Base-by-base conservation (phyloP, 2,797 vertebrate species). In the Garrulus glandarius region DNA sequence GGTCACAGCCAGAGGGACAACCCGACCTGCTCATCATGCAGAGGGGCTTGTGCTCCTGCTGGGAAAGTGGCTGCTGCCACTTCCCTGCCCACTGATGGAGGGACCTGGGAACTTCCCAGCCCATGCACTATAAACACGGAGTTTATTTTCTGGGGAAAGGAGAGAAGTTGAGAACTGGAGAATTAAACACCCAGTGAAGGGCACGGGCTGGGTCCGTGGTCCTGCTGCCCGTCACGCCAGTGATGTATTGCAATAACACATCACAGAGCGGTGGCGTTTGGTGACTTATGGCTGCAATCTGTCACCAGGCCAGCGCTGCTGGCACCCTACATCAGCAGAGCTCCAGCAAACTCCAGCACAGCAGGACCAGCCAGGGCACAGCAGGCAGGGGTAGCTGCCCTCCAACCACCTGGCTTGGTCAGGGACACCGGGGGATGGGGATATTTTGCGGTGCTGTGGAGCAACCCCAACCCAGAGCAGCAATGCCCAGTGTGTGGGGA, bases 101-200 rank as follows among this genome's bases (percentile, higher is more conserved):
- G 0, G 30, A 34, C 32, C 24, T 3, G 81, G 60, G 87, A 63
- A 22, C 50, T 71, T 70, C 95, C 81, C 80, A 60, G 68, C 63
- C 41, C 52, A 30, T n/a, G 4, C 0, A 7, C 74, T 87, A 74
- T 71, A 81, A 95, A 89, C 82, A 68, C 83, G 63, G 87, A 64
- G 71, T 83, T 92, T 37, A 46, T 95, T 89, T 95, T 60, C 83
- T 34, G 18, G 64, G 82, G 10, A 5, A 63, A 69, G 86, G 80
- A 91, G 85, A 56, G 44, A 86, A 75, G 74, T 57, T 91, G 96
- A 93, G 97, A 68, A 83, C 80, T 82, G 88, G 75, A 80, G 97
- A 89, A 94, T 96, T 70, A 93, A 95, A 82, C 30, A 78, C 92
- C 81, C 55, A 8, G 15, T 85, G 95, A 95, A 97, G 95, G 95